These are phyloP conservation scores for Halocynthia roretzi DNA, from an alignment of 23 tunicate genomes.

Conservation along the genomic window DNA sequence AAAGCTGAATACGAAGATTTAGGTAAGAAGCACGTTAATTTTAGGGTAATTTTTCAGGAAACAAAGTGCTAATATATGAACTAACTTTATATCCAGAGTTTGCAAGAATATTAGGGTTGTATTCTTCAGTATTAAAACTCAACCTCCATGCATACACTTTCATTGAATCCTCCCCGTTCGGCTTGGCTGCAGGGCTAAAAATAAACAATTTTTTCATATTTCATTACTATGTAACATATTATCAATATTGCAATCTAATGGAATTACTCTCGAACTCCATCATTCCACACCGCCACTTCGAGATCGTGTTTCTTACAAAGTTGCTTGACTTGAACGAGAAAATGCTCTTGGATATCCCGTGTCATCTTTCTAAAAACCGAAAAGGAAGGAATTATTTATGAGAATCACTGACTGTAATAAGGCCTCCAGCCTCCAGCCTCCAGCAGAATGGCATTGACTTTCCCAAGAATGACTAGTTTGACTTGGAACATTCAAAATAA, in stretches of 20 bases:
- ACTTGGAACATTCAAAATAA: no score
- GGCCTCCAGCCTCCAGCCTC: not conserved
- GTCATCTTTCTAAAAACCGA: slow-evolving; percentile 2
- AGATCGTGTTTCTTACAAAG: slow-evolving; percentile 37
- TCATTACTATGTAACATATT: not conserved
- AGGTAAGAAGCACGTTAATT: no score
- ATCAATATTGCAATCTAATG: not conserved
- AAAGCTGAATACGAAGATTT: no score
- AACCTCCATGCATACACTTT: slow-evolving; percentile 62
- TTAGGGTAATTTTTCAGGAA: no score
- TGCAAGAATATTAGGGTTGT: slow-evolving; percentile 53
- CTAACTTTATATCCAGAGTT: slow-evolving; percentile 76
- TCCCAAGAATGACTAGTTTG: no score
- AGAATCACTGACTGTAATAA: slow-evolving; percentile 9
- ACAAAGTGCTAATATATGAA: not conserved
- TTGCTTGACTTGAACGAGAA: slow-evolving; percentile 36
- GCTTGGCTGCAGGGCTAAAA: slow-evolving; percentile 1
- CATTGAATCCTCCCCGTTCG: not conserved
- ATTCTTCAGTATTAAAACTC: slow-evolving; percentile 9
- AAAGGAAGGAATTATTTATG: no score
- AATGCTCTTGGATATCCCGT: slow-evolving; percentile 60
- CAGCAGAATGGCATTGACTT: slow-evolving; percentile 22
- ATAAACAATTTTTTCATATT: no score
- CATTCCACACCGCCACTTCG: slow-evolving; percentile 75
- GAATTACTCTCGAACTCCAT: slow-evolving; percentile 43